A percentile compares a stretch with the other conserved stretches of the same genome.
phyloP scores from a whole-genome alignment of 1,140 invertebrate genomes.

The Popillia japonica region DNA sequence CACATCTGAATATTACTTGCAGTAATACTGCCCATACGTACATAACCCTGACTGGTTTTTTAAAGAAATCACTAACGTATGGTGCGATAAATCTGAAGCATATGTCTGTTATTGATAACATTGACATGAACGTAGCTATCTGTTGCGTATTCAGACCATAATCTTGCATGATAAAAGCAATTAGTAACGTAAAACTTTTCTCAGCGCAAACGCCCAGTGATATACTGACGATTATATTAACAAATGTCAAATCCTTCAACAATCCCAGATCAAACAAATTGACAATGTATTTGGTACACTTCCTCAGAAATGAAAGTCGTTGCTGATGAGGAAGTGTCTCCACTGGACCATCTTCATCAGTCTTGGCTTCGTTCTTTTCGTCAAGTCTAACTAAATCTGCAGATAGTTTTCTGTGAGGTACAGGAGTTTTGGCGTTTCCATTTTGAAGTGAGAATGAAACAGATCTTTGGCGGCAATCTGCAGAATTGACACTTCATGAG shows the following conservation, averaged over 20 bases:
- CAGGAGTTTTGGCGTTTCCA: too few relatives aligned
- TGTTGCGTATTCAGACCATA: conserved; percentile 66
- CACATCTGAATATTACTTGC: conserved; percentile 55
- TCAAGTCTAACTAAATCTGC: too few relatives aligned
- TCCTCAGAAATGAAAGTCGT: not conserved
- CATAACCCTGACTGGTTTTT: conserved; percentile 56
- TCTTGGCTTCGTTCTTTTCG: too few relatives aligned
- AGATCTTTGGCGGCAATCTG: too few relatives aligned
- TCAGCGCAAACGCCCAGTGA: conserved; percentile 73
- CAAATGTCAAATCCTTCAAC: conserved; percentile 70
- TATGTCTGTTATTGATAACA: conserved; percentile 68
- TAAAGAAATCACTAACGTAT: conserved; percentile 64
- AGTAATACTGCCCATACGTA: conserved; percentile 55
- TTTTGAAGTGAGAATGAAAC: too few relatives aligned
- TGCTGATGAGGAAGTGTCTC: not conserved
- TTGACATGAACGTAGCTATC: conserved; percentile 69
- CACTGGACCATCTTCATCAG: too few relatives aligned
- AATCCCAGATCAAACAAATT: conserved; percentile 74
- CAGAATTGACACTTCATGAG: too few relatives aligned
- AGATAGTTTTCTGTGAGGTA: too few relatives aligned
- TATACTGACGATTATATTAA: conserved; percentile 73
- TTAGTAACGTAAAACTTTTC: conserved; percentile 73
- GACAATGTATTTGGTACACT: conserved; percentile 51
- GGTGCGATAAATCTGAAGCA: conserved; percentile 69
- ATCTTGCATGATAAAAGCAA: conserved; percentile 72